These are phyloP conservation scores for Salvelinus fontinalis DNA, from an alignment of 2,113 vertebrate species.

Conservation along the genomic window DNA sequence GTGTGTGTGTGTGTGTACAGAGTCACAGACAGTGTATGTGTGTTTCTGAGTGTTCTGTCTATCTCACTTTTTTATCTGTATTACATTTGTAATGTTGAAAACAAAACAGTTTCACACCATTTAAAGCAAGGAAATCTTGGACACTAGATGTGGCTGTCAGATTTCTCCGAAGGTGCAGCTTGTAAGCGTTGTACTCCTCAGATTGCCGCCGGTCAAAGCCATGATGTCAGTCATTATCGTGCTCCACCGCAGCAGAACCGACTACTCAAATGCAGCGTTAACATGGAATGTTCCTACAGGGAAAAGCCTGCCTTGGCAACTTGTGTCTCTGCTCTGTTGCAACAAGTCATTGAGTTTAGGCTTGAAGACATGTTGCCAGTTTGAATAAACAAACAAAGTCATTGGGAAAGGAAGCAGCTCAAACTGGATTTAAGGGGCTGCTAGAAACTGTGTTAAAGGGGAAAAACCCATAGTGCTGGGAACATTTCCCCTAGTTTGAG, in stretches of 20 bases:
- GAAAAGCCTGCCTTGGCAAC: constrained; percentile 16
- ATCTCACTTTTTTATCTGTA: no score
- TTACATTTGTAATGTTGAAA: no score
- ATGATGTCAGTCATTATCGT: constrained; percentile 6
- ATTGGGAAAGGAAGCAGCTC: neutral
- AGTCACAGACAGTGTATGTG: neutral
- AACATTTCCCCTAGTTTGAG: no score
- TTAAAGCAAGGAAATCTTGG: no score
- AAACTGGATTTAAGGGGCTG: neutral
- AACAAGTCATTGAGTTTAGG: constrained; percentile 16
- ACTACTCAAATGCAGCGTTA: constrained; percentile 15
- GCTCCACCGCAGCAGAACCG: neutral
- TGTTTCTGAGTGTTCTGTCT: neutral
- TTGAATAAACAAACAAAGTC: neutral
- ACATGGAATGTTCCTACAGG: constrained; percentile 10
- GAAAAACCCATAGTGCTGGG: no score
- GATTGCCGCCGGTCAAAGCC: constrained; percentile 4
- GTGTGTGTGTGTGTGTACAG: constrained; percentile 23
- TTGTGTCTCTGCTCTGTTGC: neutral
- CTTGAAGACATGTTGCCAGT: neutral
- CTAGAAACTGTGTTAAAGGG: no score
- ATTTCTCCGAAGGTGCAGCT: constrained; percentile 20
- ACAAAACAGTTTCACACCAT: no score
- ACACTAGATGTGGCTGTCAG: neutral
- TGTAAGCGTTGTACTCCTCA: constrained; percentile 27